A percentile compares a stretch with the other conserved stretches of the same genome.
Evolutionary conservation across 1,140 invertebrate genomes (phyloP).

Genomic region (Diploscapter pachys): DNA sequence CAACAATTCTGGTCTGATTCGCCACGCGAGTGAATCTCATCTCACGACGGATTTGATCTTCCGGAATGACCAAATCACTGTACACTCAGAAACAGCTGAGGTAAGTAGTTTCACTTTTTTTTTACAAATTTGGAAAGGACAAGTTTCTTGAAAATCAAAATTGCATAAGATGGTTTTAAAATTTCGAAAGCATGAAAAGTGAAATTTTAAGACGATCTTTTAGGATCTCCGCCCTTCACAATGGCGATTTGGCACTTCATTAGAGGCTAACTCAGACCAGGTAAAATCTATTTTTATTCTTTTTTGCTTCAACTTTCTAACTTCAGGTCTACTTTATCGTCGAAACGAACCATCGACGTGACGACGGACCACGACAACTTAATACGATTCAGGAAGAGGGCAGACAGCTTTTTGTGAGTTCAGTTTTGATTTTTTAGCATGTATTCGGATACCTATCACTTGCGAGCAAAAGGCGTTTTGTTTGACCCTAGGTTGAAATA

Average conservation of each 20-base stretch:
- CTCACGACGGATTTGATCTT: constrained; percentile 5
- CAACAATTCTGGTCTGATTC: neutral
- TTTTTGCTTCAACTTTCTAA: constrained; percentile 7
- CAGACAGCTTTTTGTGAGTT: neutral
- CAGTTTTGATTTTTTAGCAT: neutral
- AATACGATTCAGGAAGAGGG: neutral
- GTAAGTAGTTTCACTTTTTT: constrained; percentile 15
- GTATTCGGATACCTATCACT: too few relatives aligned
- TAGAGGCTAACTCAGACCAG: neutral
- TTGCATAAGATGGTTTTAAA: too few relatives aligned
- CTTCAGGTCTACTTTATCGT: neutral
- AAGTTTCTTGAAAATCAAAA: too few relatives aligned
- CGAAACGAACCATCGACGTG: neutral
- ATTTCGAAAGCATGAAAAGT: too few relatives aligned
- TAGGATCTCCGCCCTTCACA: constrained; percentile 3
- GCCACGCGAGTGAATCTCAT: constrained; percentile 2
- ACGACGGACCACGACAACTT: neutral
- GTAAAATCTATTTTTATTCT: constrained; percentile 3
- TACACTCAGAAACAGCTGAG: constrained; percentile 6
- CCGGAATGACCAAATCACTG: constrained; percentile 6
- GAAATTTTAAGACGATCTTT: neutral
- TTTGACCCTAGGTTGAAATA: too few relatives aligned
- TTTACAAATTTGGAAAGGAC: neutral
- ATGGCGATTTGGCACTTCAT: neutral
- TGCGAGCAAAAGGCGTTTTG: too few relatives aligned